Evolutionary conservation across 2,797 vertebrate genomes (phyloP), one percentile per base, ranked within the genome.

Genomic region (Argyrosomus regius): DNA sequence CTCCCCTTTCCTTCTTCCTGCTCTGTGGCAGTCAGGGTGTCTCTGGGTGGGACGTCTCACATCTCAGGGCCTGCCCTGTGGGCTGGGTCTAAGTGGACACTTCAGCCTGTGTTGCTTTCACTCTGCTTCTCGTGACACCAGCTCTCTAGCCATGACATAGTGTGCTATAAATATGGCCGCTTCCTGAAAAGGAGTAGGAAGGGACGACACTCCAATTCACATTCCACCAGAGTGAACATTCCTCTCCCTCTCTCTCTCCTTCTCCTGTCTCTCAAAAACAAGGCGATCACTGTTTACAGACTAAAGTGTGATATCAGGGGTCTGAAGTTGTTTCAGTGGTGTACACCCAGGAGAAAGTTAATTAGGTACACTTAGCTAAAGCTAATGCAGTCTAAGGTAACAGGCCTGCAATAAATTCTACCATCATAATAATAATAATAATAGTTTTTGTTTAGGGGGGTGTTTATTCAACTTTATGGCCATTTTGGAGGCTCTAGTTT

Each of bases 101-200:
- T 64, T 71, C 43, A 45, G 52, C 31, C 69, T 24, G 61, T 78
- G 64, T 77, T 62, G 52, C 72, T 75, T 82, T 91, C 82, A 76
- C 74, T 61, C 78, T 64, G 53, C 70, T 46, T 80, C 83, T 74
- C 26, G 43, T 80, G 87, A 90, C 85, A 87, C 72, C 26, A 52
- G 73, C 73, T 46, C 73, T 46, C 69, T 35, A 78, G 48, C 77
- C 80, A 83, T 91, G 89, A 93, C 87, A 92, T 73, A 88, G 70
- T 39, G 75, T 24, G 83, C 92, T 96, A 95, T 93, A 95, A 94
- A 96, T 96, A 96, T 72, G 79, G 66, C 76, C 24, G 14, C 87
- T 85, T 87, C 88, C 90, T 76, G 72, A 93, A 92, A 91, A 85
- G 88, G 92, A 91, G 90, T 65, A 89, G 89, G 88, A 84, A 79